Percentiles rank a stretch among this genome's conserved stretches.
Conservation (phyloP, 1,140 invertebrate species). For the Aphelenchoides besseyi region DNA sequence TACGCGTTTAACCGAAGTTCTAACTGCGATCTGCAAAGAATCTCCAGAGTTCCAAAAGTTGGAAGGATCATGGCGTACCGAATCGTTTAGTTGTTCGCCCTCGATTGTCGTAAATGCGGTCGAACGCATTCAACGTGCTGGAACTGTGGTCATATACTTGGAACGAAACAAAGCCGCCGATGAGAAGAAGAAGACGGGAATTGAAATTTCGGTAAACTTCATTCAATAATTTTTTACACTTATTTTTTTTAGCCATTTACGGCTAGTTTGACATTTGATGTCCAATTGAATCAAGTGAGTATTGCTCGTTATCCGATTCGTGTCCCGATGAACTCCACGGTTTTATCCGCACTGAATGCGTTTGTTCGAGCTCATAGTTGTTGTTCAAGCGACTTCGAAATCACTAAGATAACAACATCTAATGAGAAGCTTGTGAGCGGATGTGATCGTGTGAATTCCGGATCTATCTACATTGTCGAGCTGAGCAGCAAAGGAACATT, state of each 20-base stretch:
- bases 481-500: background rate
- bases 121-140: background rate
- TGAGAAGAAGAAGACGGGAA: background rate
- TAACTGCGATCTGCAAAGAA: background rate
- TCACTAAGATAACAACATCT: background rate
- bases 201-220: background rate
- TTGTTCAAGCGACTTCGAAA: slow-evolving; percentile 5
- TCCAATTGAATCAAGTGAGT: background rate
- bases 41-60: background rate
- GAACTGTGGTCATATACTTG: background rate
- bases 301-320: background rate
- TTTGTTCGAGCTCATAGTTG: slow-evolving; percentile 2
- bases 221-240: background rate
- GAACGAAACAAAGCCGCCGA: background rate
- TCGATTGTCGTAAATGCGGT: background rate
- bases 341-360: background rate
- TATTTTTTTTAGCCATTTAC: background rate
- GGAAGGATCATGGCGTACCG: background rate
- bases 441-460: background rate
- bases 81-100: background rate
- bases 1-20: background rate
- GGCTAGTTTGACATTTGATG: background rate
- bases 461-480: background rate
- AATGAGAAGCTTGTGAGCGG: background rate
- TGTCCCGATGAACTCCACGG: background rate